Evolutionary conservation across 2,797 vertebrate genomes (phyloP), one percentile per base, ranked within the genome.

Genomic region (Margarornis squamiger): DNA sequence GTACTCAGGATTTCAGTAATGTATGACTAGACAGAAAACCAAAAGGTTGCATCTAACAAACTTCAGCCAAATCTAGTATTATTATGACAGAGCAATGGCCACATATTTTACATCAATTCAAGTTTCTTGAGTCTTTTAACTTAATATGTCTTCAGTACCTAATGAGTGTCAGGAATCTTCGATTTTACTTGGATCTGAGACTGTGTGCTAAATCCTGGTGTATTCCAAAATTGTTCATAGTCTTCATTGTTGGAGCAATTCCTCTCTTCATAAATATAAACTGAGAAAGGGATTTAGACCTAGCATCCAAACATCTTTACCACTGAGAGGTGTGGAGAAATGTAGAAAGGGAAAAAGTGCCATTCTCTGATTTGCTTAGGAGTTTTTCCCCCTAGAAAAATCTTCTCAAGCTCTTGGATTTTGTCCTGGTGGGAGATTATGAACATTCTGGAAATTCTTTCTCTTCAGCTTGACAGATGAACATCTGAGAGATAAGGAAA

Each of bases 381-480:
- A 6, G 8, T 49, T 65, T 14, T 45, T 8, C 3, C 2, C 2
- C 29, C 5, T 2, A 3, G 29, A 74, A 77, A 23, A 11, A 3
- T 38, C 18, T 81, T 82, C 61, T 72, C 24, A 51, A 23, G 8
- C 2, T 72, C 6, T 84, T 65, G 4, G 5, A 46, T 65, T 39
- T 58, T 26, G 2, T 59, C 59, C 24, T 88, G 4, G 15, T 18
- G 12, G 18, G 20, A 70, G 26, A 12, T 63, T 48, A 49, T 67
- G 26, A 66, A 74, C 14, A 24, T 57, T 91, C 19, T 74, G 41
- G 46, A 71, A 72, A 54, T 83, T 63, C 8, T 38, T 88, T 63
- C n/a, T 88, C 22, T 79, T 30, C 22, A 57, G 12, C 48, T 52
- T 66, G 36, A 58, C 14, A 39, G n/a, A 32, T 49, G 26, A 72